Evolutionary conservation across 53 echinoderm and acorn worm genomes (phyloP), one percentile per base, ranked within the genome.

Genomic region (Stichopus horrens): DNA sequence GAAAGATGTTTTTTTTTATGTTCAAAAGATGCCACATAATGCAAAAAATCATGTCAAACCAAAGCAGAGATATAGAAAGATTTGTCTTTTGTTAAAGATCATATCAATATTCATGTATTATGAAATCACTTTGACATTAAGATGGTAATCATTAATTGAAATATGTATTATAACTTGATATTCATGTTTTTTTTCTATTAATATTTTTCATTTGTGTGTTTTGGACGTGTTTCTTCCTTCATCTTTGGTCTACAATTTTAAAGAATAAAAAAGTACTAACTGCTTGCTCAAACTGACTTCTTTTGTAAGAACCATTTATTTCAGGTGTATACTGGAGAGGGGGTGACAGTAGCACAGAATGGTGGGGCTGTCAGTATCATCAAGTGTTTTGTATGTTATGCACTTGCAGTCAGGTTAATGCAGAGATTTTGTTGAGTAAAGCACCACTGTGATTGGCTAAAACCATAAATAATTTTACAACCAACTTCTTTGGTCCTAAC

Each of bases 221-320:
- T 54, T 79, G 79, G 79, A 79, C 54, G 79, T 79, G 79, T 51
- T 51, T 52, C 9, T 63, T 63, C 16, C 63, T 63, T 63, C 10
- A 13, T 63, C 63, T 37, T 37, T 37, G 37, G 37, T 37, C 37
- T 75, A 20, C 18, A 79, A 79, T 79, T 79, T 79, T 51, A 52
- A 79, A 63, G 63, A 63, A 79, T 79, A 79, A 79, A 76, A 37
- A 79, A 79, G 79, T 79, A 79, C 79, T 79, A 79, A 79, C 79
- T 79, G 79, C 79, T 79, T 79, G 79, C 79, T 52, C 51, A 79
- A n/a, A 52, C 54, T 55, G 37, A 37, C 37, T 37, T 37, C 37
- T 37, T 37, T 37, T 37, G 37, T 37, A 37, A 37, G 37, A 37
- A 37, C 37, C 37, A 37, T 37, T 37, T 37, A 37, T 37, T 37